Evolutionary conservation across 2,113 vertebrate species (phyloP).

Genomic region (Etheostoma cragini): DNA sequence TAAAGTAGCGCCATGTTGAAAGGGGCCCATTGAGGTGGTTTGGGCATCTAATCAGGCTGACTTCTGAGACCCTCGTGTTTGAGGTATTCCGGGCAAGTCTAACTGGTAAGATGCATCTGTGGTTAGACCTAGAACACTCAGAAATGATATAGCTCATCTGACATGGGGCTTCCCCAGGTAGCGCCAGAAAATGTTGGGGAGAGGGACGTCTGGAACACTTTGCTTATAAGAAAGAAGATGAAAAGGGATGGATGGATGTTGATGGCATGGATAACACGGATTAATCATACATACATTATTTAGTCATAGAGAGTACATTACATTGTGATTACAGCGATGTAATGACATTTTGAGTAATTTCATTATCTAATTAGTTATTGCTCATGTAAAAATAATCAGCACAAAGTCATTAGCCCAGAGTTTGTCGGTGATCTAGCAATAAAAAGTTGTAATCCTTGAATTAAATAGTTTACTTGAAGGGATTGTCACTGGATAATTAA

Average conservation of each 20-base stretch:
- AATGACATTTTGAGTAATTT: slow-evolving; percentile 38
- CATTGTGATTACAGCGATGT: slow-evolving; percentile 26
- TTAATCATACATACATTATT: slow-evolving; percentile 51
- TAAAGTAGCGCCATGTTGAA: background rate
- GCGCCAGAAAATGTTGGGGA: too few species aligned
- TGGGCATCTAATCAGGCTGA: background rate
- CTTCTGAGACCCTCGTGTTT: background rate
- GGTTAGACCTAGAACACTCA: background rate
- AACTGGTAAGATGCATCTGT: background rate
- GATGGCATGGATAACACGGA: slow-evolving; percentile 18
- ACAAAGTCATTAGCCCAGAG: slow-evolving; percentile 23
- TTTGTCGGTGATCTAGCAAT: slow-evolving; percentile 4
- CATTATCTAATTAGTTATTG: slow-evolving; percentile 48
- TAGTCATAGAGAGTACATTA: slow-evolving; percentile 24
- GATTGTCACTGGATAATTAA: background rate
- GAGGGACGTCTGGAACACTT: too few species aligned
- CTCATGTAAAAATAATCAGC: slow-evolving; percentile 47
- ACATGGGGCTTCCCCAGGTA: too few species aligned
- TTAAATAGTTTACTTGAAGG: background rate
- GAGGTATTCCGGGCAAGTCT: background rate
- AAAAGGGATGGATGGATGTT: too few species aligned
- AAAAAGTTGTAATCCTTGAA: background rate
- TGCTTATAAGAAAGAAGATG: too few species aligned
- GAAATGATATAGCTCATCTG: background rate
- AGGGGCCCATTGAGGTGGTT: background rate